Evolutionary conservation across 2,888 invertebrate species (phyloP), one percentile per base, ranked within the genome.

Genomic region (Eumerus sabulonum): DNA sequence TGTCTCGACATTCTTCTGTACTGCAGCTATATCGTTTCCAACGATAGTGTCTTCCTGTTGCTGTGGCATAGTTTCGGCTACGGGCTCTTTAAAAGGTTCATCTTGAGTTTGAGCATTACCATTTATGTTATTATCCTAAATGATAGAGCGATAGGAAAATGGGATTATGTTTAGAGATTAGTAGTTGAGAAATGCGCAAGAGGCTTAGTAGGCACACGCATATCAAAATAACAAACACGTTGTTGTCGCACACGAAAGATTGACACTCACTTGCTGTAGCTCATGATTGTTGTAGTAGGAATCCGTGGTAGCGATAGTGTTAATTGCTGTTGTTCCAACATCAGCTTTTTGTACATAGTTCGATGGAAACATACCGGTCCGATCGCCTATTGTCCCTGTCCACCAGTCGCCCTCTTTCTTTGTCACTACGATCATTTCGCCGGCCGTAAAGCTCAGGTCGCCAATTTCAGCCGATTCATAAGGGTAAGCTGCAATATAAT

Each of bases 371-470:
- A 99, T 97, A 64, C 99, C 99, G 9, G 92, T 92, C 81, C 93
- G 88, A 84, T 93, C 91, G 44, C 94, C 96, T 83, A 97, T 92
- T 82, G 93, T 92, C 27, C 99, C 99, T 3, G 98, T 98, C 99
- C 99, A 99, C 99, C 99, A 99, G 87, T 99, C 98, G 0, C 98
- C 98, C 76, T 98, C 98, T 81, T 95, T 93, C 81, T 96, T 94
- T 42, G 93, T 92, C 1, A 99, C 98, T 83, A 93, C 91, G 71
- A 99, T 94, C 84, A 94, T 90, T 88, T 98, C 98, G 0, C 98
- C 94, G 0, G 92, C 93, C 83, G 94, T 94, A 89, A 98, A 98
- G 72, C 91, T 93, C 73, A 99, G 90, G 90, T 99, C 99, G 0
- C 98, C 98, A 0, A 94, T 91, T 88, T 99, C 99, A 5, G 92